phyloP scores from a whole-genome alignment of 2,888 invertebrate genomes.

The Melieria omissa region DNA sequence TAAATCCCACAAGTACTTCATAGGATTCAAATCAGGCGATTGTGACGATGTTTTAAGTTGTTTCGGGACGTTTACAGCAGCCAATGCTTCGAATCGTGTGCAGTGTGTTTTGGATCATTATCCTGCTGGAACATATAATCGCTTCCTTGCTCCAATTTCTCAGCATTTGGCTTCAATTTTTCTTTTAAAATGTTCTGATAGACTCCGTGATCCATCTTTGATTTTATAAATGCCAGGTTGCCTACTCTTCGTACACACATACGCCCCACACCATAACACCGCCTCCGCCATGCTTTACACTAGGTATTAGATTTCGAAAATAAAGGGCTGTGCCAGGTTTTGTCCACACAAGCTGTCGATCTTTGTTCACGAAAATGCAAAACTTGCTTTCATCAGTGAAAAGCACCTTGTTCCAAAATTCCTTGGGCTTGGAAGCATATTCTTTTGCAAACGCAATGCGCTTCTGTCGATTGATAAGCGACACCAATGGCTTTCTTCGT shows the following conservation, averaged over 20 bases:
- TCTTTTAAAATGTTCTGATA: constrained; percentile 35
- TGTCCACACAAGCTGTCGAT: constrained; percentile 27
- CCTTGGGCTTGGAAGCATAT: constrained; percentile 11
- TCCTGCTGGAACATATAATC: constrained; percentile 39
- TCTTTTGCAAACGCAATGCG: constrained; percentile 23
- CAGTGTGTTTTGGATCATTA: constrained; percentile 36
- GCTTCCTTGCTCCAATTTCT: constrained; percentile 20
- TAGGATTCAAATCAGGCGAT: constrained; percentile 42
- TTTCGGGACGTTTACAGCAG: constrained; percentile 37
- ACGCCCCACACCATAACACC: constrained; percentile 25
- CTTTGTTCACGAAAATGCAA: constrained; percentile 8
- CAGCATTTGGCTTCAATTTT: constrained; percentile 36
- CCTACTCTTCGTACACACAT: constrained; percentile 21
- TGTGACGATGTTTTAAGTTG: constrained; percentile 38
- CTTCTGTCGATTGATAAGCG: constrained; percentile 7
- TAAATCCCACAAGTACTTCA: constrained; percentile 42
- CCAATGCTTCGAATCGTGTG: constrained; percentile 34
- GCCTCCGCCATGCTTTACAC: constrained; percentile 39
- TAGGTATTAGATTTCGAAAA: constrained; percentile 31
- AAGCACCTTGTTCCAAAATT: constrained; percentile 10
- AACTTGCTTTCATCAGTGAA: constrained; percentile 10
- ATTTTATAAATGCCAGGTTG: constrained; percentile 38
- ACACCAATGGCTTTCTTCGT: constrained; percentile 14
- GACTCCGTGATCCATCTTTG: constrained; percentile 33
- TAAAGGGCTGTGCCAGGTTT: constrained; percentile 28